phyloP scores from a whole-genome alignment of 2,797 vertebrate species.

The Tadarida brasiliensis region DNA sequence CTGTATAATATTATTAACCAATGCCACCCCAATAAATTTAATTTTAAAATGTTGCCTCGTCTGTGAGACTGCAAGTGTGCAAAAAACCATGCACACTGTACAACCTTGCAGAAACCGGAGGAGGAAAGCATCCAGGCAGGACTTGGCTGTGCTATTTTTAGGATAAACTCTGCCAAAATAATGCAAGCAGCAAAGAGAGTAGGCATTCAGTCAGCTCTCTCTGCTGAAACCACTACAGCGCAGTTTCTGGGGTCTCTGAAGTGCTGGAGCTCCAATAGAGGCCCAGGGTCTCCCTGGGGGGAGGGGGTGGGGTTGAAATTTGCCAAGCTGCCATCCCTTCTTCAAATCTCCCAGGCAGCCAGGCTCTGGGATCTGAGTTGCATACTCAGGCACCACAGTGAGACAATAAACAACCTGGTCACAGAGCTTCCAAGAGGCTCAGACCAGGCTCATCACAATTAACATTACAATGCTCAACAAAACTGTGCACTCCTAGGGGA shows the following conservation, averaged over 20 bases:
- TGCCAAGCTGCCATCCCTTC: neutral
- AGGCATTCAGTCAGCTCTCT: neutral
- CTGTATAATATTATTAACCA: neutral
- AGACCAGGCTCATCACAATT: neutral
- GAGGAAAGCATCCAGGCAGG: constrained; percentile 28
- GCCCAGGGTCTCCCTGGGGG: neutral
- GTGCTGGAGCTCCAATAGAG: neutral
- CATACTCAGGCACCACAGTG: neutral
- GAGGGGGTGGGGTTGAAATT: neutral
- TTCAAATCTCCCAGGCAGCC: neutral
- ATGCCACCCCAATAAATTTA: neutral
- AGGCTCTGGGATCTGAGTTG: neutral
- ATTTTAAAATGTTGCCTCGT: neutral
- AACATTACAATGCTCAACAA: neutral
- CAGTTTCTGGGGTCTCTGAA: neutral
- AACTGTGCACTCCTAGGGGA: neutral
- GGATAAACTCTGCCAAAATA: constrained; percentile 58
- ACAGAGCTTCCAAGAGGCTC: neutral
- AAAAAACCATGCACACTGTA: neutral
- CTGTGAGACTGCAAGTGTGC: neutral
- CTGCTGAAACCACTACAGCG: neutral
- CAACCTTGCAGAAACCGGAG: neutral
- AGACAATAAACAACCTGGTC: neutral
- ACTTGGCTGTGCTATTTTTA: constrained; percentile 59
- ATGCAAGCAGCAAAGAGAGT: neutral